Conservation (phyloP, 1,140 invertebrate genomes). For the Eufriesea mexicana region DNA sequence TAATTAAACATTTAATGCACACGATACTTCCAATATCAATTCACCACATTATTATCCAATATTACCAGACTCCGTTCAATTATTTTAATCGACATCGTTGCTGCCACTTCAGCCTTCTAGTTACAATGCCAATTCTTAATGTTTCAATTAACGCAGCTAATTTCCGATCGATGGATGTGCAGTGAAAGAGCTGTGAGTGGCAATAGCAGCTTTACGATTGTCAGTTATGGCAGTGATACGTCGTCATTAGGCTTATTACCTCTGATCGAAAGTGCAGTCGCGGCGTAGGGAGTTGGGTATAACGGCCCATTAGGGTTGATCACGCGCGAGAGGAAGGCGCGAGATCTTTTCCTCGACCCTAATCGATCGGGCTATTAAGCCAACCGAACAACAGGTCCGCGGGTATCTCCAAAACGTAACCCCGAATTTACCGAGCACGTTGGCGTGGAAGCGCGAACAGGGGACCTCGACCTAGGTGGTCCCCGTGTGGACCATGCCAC, state of each 20-base stretch:
- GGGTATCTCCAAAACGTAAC: conserved; percentile 55
- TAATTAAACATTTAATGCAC: too few relatives aligned
- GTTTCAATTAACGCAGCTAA: not conserved
- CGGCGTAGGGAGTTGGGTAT: not conserved
- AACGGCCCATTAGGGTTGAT: conserved; percentile 56
- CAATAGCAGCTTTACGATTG: conserved; percentile 54
- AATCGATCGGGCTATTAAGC: conserved; percentile 70
- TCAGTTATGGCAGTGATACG: conserved; percentile 53
- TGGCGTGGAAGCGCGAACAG: conserved; percentile 13
- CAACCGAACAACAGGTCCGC: conserved; percentile 51
- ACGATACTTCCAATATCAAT: too few relatives aligned
- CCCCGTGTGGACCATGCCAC: conserved; percentile 12
- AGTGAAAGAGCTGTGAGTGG: not conserved
- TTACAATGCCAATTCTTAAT: not conserved
- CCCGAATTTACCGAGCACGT: conserved; percentile 53
- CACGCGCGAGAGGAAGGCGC: conserved; percentile 16
- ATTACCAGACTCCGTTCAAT: too few relatives aligned
- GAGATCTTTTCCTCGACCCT: conserved; percentile 44
- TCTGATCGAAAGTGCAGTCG: conserved; percentile 67
- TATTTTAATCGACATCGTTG: too few relatives aligned
- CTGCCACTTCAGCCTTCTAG: not conserved
- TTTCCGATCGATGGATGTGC: not conserved
- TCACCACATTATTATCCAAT: too few relatives aligned
- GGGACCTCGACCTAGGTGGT: conserved; percentile 56
- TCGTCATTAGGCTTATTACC: conserved; percentile 58